phyloP scores from a whole-genome alignment of 2,888 invertebrate genomes.

The Pachymerium ferrugineum region DNA sequence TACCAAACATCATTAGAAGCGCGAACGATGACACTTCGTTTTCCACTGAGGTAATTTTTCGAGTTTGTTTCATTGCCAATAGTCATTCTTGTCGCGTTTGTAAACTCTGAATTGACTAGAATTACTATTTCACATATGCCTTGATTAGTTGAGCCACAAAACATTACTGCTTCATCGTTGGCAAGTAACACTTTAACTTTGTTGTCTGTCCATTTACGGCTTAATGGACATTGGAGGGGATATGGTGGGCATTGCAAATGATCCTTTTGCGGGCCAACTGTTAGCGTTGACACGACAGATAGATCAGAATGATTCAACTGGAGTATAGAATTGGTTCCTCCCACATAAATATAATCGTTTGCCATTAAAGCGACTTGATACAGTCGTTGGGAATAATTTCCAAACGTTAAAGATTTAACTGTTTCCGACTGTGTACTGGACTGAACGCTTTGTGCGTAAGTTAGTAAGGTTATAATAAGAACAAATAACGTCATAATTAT shows the following conservation, averaged over 20 bases:
- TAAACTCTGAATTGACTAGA: too few relatives aligned
- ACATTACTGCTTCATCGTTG: background rate
- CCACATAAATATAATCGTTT: conserved; percentile 34
- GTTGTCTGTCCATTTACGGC: background rate
- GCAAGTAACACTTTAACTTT: conserved; percentile 28
- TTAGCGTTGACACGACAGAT: background rate
- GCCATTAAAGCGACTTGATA: too few relatives aligned
- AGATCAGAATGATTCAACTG: conserved; percentile 33
- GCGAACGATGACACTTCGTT: conserved; percentile 28
- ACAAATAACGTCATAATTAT: too few relatives aligned
- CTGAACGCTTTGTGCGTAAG: too few relatives aligned
- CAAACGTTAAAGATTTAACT: too few relatives aligned
- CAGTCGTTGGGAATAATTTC: too few relatives aligned
- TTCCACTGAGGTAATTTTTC: conserved; percentile 34
- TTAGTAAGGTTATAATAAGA: too few relatives aligned
- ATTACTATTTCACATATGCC: conserved; percentile 31
- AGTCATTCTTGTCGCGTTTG: background rate
- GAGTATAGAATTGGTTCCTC: conserved; percentile 34
- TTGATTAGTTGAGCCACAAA: conserved; percentile 28
- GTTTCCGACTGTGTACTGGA: too few relatives aligned
- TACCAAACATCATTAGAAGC: too few relatives aligned
- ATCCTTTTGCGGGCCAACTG: conserved; percentile 23
- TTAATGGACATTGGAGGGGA: background rate
- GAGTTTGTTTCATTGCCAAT: conserved; percentile 33
- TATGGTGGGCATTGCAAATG: conserved; percentile 16